phyloP scores from a whole-genome alignment of 1,140 invertebrate species.

The Brachionus manjavacas region DNA sequence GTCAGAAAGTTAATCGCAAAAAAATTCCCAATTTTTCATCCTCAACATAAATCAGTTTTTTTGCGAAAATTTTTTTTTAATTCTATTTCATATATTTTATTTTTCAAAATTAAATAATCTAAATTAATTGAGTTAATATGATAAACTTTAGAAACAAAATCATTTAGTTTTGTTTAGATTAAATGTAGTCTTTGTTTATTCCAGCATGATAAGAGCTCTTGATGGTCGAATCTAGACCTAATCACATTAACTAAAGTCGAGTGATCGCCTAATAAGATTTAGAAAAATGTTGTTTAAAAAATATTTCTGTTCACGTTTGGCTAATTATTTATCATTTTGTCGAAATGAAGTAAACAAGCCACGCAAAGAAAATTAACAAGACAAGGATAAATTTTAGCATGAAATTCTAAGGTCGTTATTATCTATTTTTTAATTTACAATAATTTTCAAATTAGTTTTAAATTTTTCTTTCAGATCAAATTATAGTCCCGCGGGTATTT shows the following conservation, averaged over 20 bases:
- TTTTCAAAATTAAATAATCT: too few species aligned
- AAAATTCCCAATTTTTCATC: background rate
- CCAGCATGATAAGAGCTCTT: background rate
- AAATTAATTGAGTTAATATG: too few species aligned
- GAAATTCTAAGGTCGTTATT: constrained; percentile 20
- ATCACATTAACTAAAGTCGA: background rate
- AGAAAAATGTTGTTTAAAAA: background rate
- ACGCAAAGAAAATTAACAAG: background rate
- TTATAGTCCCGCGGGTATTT: background rate
- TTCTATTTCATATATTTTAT: too few species aligned
- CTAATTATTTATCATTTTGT: background rate
- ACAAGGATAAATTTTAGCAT: background rate
- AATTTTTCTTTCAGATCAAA: constrained; percentile 8
- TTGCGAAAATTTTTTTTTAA: too few species aligned
- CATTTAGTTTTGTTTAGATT: background rate
- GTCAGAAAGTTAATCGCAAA: background rate
- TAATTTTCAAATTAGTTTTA: constrained; percentile 19
- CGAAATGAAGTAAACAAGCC: constrained; percentile 3
- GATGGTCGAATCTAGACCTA: background rate
- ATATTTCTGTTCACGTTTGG: background rate
- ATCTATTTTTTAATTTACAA: constrained; percentile 4
- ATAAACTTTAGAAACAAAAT: background rate
- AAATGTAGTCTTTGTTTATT: background rate
- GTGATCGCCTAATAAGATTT: background rate
- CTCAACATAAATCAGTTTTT: background rate